These are phyloP conservation scores for Atta texana DNA, from an alignment of 1,140 invertebrate species.

Conservation along the genomic window DNA sequence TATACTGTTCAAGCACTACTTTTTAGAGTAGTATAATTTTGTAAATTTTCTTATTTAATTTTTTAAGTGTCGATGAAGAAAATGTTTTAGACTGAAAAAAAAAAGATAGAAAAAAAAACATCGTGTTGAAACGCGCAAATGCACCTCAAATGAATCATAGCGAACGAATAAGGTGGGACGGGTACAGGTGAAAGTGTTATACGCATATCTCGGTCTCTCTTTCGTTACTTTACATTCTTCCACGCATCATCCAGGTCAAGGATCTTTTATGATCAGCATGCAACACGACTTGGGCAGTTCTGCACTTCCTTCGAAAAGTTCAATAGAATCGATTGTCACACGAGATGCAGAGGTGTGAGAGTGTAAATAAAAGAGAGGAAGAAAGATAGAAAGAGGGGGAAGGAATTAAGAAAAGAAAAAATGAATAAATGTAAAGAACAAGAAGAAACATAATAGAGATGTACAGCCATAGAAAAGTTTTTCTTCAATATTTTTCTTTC, in stretches of 20 bases:
- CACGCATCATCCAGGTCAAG: conserved; percentile 74
- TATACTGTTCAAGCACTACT: not conserved
- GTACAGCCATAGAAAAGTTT: no score
- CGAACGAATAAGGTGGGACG: conserved; percentile 63
- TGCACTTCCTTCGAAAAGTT: conserved; percentile 66
- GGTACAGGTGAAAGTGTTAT: conserved; percentile 75
- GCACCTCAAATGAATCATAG: conserved; percentile 45
- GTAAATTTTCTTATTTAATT: not conserved
- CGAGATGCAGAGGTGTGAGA: not conserved
- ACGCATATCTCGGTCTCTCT: conserved; percentile 70
- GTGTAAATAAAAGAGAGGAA: not conserved
- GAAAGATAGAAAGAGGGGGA: not conserved
- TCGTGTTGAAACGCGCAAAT: not conserved
- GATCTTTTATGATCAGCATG: conserved; percentile 53
- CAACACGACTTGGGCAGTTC: conserved; percentile 67
- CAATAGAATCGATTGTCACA: conserved; percentile 20
- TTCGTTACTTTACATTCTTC: conserved; percentile 76
- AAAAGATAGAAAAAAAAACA: not conserved
- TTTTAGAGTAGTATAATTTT: not conserved
- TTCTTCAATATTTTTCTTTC: no score
- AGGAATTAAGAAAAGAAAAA: not conserved
- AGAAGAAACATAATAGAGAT: not conserved
- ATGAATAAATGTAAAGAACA: not conserved
- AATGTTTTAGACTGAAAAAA: not conserved
- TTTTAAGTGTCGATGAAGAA: not conserved